These are phyloP conservation scores for Phocides pigmalion DNA, from an alignment of 1,140 invertebrate genomes.

Conservation along the genomic window DNA sequence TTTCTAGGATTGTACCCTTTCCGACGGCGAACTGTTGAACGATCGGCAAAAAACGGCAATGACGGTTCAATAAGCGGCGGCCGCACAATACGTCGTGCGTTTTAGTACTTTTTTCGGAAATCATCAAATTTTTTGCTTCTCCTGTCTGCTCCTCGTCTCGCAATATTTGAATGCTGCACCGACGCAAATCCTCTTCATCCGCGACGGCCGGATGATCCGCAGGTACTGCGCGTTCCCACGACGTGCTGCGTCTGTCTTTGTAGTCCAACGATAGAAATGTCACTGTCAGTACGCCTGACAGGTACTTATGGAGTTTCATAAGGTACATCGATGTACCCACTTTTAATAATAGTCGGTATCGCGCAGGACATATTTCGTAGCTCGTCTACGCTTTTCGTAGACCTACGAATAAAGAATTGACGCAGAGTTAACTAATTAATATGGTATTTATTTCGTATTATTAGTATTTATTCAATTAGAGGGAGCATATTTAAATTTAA, in stretches of 20 bases:
- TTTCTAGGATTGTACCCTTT: conserved; percentile 51
- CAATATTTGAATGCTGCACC: conserved; percentile 47
- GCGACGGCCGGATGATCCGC: conserved; percentile 41
- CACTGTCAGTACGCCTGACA: neutral
- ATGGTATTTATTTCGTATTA: too few species aligned
- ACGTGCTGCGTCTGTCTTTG: neutral
- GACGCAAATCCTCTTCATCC: conserved; percentile 50
- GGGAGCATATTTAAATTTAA: too few species aligned
- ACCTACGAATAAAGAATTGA: neutral
- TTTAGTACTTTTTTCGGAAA: conserved; percentile 47
- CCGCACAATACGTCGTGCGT: conserved; percentile 42
- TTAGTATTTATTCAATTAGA: too few species aligned
- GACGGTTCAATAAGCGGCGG: conserved; percentile 63
- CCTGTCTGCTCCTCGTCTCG: conserved; percentile 30
- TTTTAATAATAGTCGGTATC: neutral
- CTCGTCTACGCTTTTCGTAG: neutral
- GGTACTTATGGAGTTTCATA: neutral
- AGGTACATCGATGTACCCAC: neutral
- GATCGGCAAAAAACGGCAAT: conserved; percentile 50
- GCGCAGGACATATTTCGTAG: neutral
- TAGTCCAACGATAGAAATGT: neutral
- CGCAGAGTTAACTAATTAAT: too few species aligned
- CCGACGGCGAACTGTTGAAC: conserved; percentile 31
- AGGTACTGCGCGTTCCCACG: conserved; percentile 41
- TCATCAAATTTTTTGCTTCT: conserved; percentile 33